Conservation (phyloP, 2,888 invertebrate species). For the Lepas anatifera region DNA sequence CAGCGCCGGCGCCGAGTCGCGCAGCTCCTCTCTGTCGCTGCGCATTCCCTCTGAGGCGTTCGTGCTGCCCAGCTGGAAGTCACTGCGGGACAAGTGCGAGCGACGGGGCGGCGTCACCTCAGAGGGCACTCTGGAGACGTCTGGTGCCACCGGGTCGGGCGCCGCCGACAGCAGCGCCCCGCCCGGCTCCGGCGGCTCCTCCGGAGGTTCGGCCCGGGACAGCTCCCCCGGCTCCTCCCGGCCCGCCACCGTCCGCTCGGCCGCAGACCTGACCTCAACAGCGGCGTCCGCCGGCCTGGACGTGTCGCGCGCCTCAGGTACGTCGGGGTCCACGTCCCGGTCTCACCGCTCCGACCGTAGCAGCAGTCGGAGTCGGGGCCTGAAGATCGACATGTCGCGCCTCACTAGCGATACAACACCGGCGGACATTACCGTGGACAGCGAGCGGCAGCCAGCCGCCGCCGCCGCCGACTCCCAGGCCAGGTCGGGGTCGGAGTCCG, state of each 20-base stretch:
- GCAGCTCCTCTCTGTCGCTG: neutral
- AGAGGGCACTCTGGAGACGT: neutral
- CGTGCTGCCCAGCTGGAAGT: conserved; percentile 1
- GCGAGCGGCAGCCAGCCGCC: too few relatives aligned
- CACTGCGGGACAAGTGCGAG: neutral
- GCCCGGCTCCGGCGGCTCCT: neutral
- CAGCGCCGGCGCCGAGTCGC: neutral
- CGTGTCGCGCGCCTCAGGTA: too few relatives aligned
- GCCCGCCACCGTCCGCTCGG: neutral
- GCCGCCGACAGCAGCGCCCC: neutral
- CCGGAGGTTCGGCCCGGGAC: neutral
- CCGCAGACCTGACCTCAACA: too few relatives aligned
- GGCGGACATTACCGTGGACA: too few relatives aligned
- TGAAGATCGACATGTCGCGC: too few relatives aligned
- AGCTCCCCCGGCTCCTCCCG: neutral
- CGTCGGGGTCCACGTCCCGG: too few relatives aligned
- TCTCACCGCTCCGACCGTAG: too few relatives aligned
- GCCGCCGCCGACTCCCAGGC: too few relatives aligned
- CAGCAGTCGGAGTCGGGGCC: too few relatives aligned
- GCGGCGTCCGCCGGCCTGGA: too few relatives aligned
- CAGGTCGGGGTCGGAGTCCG: neutral
- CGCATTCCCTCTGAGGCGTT: neutral
- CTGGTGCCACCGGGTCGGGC: neutral
- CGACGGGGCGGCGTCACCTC: neutral
- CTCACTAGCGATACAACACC: too few relatives aligned